A percentile compares a stretch with the other conserved stretches of the same genome.
Conservation (phyloP, 2,113 vertebrate species). For the Megalops atlanticus region DNA sequence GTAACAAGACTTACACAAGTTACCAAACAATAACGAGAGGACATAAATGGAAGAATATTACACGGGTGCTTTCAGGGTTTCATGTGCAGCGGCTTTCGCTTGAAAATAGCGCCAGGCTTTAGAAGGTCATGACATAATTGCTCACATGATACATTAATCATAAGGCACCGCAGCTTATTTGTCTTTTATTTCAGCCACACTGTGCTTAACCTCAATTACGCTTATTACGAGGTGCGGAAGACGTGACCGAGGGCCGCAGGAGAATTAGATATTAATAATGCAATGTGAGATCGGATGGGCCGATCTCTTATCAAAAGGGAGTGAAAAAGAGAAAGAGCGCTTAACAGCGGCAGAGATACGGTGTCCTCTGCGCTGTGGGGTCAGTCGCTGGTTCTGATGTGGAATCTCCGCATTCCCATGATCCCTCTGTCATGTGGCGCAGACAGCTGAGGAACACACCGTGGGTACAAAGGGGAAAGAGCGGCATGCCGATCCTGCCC, state of each 20-base stretch:
- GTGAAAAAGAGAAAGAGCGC: background rate
- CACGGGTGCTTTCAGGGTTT: conserved; percentile 65
- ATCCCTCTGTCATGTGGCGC: conserved; percentile 33
- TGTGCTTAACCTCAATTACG: conserved; percentile 74
- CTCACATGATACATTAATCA: conserved; percentile 75
- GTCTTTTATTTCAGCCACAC: conserved; percentile 68
- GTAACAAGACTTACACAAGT: too few relatives aligned
- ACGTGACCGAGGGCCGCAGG: conserved; percentile 33
- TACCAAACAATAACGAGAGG: too few relatives aligned
- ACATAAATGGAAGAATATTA: background rate
- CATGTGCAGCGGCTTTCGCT: conserved; percentile 72
- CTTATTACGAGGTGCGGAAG: conserved; percentile 76
- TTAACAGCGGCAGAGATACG: conserved; percentile 9
- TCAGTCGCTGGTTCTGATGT: background rate
- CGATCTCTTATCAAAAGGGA: conserved; percentile 40
- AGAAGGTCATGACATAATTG: conserved; percentile 71
- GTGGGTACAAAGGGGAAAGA: conserved; percentile 61
- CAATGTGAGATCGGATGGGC: conserved; percentile 62
- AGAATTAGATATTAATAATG: conserved; percentile 71
- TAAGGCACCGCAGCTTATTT: conserved; percentile 69
- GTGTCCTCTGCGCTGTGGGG: conserved; percentile 1
- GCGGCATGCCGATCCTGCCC: conserved; percentile 63
- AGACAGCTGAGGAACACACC: conserved; percentile 36
- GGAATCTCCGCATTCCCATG: background rate
- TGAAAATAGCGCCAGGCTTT: conserved; percentile 77